Evolutionary conservation across 35 echinoderm and acorn worm genomes (phyloP).

Genomic region (Eucidaris tribuloides): DNA sequence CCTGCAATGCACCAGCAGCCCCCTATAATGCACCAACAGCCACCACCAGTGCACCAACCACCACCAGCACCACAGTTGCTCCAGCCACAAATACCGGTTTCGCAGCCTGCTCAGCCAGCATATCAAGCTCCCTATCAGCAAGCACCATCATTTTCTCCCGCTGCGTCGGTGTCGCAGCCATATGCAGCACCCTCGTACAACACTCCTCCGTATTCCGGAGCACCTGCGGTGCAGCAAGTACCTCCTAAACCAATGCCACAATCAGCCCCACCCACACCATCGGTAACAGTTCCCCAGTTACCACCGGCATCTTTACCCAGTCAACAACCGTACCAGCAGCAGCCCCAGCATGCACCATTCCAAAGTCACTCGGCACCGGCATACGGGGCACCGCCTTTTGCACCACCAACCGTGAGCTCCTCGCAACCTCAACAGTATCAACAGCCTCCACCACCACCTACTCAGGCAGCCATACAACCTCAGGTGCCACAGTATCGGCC

Average conservation of each 20-base stretch:
- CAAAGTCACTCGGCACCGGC: neutral
- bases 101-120: neutral
- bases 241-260: neutral
- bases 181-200: constrained; percentile 28
- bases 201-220: neutral
- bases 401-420: neutral
- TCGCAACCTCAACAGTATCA: neutral
- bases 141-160: neutral
- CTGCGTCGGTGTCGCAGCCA: constrained; percentile 6
- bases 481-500: constrained; percentile 37
- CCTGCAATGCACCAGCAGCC: constrained; percentile 34
- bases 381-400: neutral
- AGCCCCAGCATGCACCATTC: neutral
- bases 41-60: constrained; percentile 2
- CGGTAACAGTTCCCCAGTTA: constrained; percentile 13
- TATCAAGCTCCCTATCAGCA: constrained; percentile 20
- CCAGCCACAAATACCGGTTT: neutral
- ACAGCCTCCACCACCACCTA: constrained; percentile 30
- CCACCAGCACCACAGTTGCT: neutral
- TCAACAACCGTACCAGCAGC: neutral
- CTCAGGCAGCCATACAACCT: constrained; percentile 22
- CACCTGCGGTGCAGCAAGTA: neutral
- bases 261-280: neutral
- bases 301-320: no score
- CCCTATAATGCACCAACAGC: constrained; percentile 8